Evolutionary conservation across 1,140 invertebrate species (phyloP), one percentile per base, ranked within the genome.

Genomic region (honey bee (Apis mellifera)): DNA sequence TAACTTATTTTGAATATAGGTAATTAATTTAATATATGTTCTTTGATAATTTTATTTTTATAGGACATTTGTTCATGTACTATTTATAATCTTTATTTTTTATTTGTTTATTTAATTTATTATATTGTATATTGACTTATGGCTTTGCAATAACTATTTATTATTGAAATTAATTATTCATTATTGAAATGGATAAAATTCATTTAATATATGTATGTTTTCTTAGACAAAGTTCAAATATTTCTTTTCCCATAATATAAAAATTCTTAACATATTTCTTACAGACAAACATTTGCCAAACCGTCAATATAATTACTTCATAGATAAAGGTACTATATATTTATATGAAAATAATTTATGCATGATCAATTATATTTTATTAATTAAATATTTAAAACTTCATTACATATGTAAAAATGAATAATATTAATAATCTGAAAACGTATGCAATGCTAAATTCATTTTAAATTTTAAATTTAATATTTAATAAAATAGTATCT

Each of bases 231-330:
- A 50, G 12, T 54, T 57, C 13, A 69, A 69, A 66, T 19, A 83
- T 32, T 23, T 59, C 5, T 9, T 26, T 19, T 48, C 68, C 73
- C 12, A 13, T 68, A 55, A 57, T 60, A 64, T 76, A 78, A 82
- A 64, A 77, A 9, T 42, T 19, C 15, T 65, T 55, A 65, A 84
- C 84, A 48, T 86, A 81, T 89, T 90, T 91, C 91, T 93, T 93
- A 64, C 93, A 93, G 93, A 91, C 62, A 89, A 92, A 89, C 88
- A 91, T 87, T 72, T 92, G 78, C 92, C 91, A 84, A 90, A 86
- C 82, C 90, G 90, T 80, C 90, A 89, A 85, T 93, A 94, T 89
- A 93, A 91, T 90, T 94, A 93, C 91, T 93, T 94, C 90, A 90
- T 91, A 68, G 90, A 93, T 60, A 94, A 94, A 94, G 93, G 94